phyloP scores from a whole-genome alignment of 2,113 vertebrate species.

The Trinectes maculatus region DNA sequence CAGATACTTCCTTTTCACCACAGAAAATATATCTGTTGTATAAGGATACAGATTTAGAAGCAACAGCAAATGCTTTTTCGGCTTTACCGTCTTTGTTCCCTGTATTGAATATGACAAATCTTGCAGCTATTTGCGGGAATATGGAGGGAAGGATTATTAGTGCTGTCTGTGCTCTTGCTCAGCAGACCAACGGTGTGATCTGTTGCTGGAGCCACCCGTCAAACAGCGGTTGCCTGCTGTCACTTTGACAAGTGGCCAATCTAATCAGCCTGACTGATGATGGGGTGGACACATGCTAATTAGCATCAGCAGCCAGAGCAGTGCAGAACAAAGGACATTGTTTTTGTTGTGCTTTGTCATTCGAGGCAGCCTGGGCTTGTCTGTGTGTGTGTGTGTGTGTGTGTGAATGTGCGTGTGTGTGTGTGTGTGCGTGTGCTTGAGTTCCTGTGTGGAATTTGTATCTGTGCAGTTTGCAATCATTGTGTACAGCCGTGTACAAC shows the following conservation, averaged over 20 bases:
- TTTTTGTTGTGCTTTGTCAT: not conserved
- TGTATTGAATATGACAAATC: not conserved
- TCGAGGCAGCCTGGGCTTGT: not conserved
- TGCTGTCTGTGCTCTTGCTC: constrained; percentile 1
- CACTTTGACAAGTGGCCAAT: constrained; percentile 45
- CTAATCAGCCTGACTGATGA: constrained; percentile 58
- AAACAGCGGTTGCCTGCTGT: constrained; percentile 48
- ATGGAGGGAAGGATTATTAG: constrained; percentile 20
- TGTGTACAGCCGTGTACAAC: too few relatives aligned
- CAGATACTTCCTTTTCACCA: too few relatives aligned
- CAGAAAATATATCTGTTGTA: not conserved
- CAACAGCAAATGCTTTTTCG: not conserved
- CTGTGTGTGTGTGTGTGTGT: not conserved
- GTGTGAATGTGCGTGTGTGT: constrained; percentile 7
- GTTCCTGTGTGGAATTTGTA: too few relatives aligned
- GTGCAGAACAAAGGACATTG: constrained; percentile 25
- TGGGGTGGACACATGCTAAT: constrained; percentile 61
- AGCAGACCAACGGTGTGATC: constrained; percentile 40
- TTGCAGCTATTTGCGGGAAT: not conserved
- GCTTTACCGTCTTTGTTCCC: not conserved
- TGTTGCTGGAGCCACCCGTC: constrained; percentile 41
- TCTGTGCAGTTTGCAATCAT: too few relatives aligned
- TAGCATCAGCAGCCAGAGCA: constrained; percentile 37
- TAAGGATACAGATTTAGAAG: not conserved
- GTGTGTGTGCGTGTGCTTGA: constrained; percentile 21